Base-by-base conservation (phyloP, 2,888 invertebrate species). In the Sabatieria punctata region DNA sequence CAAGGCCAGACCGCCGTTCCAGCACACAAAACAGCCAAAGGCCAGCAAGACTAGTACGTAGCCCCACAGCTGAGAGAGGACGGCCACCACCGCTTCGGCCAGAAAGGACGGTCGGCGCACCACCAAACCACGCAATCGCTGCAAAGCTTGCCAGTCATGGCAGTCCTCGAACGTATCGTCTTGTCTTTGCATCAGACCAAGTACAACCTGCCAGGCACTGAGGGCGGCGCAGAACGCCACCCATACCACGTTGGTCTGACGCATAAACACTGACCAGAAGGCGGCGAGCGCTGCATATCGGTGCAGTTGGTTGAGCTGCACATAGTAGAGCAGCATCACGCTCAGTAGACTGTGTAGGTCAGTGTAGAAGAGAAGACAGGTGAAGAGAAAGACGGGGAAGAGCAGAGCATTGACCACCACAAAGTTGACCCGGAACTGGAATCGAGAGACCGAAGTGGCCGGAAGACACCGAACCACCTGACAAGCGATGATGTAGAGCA, bases 181-280 rank as follows among this genome's bases (percentile, higher is more conserved):
- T n/a, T n/a, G n/a, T n/a, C n/a, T n/a, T n/a, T n/a, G n/a, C n/a
- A n/a, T n/a, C n/a, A n/a, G n/a, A n/a, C n/a, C n/a, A n/a, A n/a
- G n/a, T n/a, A n/a, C n/a, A n/a, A n/a, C n/a, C n/a, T n/a, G n/a
- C 4, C 13, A 4, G 13, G 54, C 46, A 23, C 49, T n/a, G 6
- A 53, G 47, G 2, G 46, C 23, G 13, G 65, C 66, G 24, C 67
- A 60, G 53, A 71, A 79, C 1, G 76, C 75, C 0, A 93, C 74
- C 89, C 91, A 95, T 0, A 86, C 76, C 6, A 93, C 76, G 66
- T 95, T 97, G 0, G 91, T 95, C 68, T 97, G 95, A n/a, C 97
- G 73, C 67, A 84, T 78, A 1, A 84, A 54, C 4, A 91, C 73
- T 41, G 83, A 4, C n/a, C 57, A 45, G 1, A 53, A 41, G 11